Conservation (phyloP, 2,797 vertebrate genomes). For the Decapterus maruadsi region DNA sequence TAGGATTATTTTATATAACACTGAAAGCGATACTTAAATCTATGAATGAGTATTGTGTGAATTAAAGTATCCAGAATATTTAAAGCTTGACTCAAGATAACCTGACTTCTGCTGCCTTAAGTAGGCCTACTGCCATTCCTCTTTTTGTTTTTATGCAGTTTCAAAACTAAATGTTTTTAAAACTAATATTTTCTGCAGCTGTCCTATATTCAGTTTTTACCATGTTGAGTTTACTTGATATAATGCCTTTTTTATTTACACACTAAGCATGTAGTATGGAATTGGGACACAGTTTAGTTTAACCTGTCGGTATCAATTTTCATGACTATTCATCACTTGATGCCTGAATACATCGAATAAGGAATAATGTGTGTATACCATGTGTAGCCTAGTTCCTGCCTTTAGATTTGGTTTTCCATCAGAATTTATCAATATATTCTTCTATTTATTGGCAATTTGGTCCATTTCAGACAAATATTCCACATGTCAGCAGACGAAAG, state of each 20-base stretch:
- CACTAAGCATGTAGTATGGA: not conserved
- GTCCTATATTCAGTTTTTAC: not conserved
- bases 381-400: not conserved
- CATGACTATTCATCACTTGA: not conserved
- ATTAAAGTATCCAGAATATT: too few relatives aligned
- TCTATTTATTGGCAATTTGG: conserved; percentile 11
- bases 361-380: not conserved
- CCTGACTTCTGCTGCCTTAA: not conserved
- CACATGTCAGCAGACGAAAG: conserved; percentile 23
- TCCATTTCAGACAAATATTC: conserved; percentile 23
- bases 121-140: not conserved
- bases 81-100: not conserved
- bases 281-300: conserved; percentile 2
- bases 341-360: conserved; percentile 22
- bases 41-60: too few relatives aligned
- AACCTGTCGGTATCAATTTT: not conserved
- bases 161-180: too few relatives aligned
- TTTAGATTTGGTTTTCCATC: not conserved
- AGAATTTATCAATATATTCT: not conserved
- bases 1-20: too few relatives aligned
- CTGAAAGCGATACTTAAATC: too few relatives aligned
- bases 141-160: too few relatives aligned
- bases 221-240: too few relatives aligned
- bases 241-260: not conserved
- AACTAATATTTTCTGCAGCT: not conserved